Conservation (phyloP, 92 coral and sea anemone species). For the Paragorgia papillata region DNA sequence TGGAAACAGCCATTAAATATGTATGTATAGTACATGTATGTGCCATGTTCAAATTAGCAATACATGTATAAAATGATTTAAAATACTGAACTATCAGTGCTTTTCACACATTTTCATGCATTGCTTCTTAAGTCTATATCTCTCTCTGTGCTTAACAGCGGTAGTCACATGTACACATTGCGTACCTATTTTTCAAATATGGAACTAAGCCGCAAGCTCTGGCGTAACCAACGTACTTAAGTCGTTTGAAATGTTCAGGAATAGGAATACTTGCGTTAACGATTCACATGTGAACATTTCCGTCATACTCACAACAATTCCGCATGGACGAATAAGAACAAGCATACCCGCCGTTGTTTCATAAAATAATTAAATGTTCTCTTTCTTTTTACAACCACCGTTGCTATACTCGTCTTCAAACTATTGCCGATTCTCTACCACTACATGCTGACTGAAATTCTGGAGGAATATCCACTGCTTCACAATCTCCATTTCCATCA, state of each 20-base stretch:
- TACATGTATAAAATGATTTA: too few relatives aligned
- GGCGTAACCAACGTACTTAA: slow-evolving; percentile 64
- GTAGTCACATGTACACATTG: too few relatives aligned
- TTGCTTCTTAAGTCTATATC: too few relatives aligned
- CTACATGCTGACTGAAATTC: slow-evolving; percentile 47
- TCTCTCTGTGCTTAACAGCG: too few relatives aligned
- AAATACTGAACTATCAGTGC: too few relatives aligned
- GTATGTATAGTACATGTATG: too few relatives aligned
- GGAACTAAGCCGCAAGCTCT: slow-evolving; percentile 72
- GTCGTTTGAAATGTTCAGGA: slow-evolving; percentile 48
- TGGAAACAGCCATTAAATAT: too few relatives aligned
- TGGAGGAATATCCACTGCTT: slow-evolving; percentile 48
- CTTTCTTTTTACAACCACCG: slow-evolving; percentile 67
- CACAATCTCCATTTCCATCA: not conserved
- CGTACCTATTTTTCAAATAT: too few relatives aligned
- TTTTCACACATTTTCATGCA: too few relatives aligned
- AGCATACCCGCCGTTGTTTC: slow-evolving; percentile 74
- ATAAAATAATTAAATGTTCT: slow-evolving; percentile 58
- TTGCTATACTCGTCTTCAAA: slow-evolving; percentile 21
- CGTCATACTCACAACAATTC: slow-evolving; percentile 65
- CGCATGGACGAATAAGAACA: slow-evolving; percentile 58
- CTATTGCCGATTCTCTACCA: slow-evolving; percentile 29
- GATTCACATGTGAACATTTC: slow-evolving; percentile 77
- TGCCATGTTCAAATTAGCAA: too few relatives aligned
- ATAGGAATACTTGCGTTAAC: slow-evolving; percentile 62